Conservation (phyloP, 2,888 invertebrate genomes). For the Prosapia bicincta region DNA sequence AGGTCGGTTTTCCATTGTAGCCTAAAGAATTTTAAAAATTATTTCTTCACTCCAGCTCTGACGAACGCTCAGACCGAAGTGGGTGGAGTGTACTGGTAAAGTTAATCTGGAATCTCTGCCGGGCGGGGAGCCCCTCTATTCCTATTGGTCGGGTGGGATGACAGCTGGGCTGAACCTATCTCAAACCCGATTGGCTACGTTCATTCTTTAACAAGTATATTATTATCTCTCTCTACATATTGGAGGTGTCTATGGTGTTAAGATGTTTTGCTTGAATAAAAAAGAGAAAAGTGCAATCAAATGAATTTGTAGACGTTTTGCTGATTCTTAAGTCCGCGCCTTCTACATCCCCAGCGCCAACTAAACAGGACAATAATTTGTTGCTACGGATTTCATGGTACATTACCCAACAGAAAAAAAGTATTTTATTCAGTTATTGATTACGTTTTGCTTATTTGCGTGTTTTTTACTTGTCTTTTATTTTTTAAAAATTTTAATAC, state of each 20-base stretch:
- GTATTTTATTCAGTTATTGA: not conserved
- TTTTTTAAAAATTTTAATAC: too few species aligned
- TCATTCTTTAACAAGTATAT: slow-evolving; percentile 25
- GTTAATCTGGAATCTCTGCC: slow-evolving; percentile 6
- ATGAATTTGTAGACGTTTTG: not conserved
- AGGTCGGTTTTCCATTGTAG: not conserved
- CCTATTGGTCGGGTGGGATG: slow-evolving; percentile 3
- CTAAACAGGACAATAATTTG: not conserved
- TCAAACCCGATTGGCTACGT: slow-evolving; percentile 20
- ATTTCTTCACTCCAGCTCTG: not conserved
- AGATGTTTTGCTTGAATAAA: slow-evolving; percentile 17
- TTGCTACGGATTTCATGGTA: not conserved
- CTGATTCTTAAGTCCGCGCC: not conserved
- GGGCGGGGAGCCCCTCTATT: slow-evolving; percentile 2
- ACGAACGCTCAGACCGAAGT: slow-evolving; percentile 2
- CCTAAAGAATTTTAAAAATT: not conserved
- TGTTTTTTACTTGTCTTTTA: not conserved
- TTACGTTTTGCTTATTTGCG: not conserved
- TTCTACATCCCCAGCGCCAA: not conserved
- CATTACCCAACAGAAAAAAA: not conserved
- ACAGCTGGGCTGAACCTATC: slow-evolving; percentile 26
- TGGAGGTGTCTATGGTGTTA: slow-evolving; percentile 28
- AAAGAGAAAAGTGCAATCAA: not conserved
- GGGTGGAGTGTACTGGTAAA: not conserved
- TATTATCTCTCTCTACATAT: slow-evolving; percentile 28